Evolutionary conservation across 2,888 invertebrate genomes (phyloP), one percentile per base, ranked within the genome.

Genomic region (Lathronympha strigana): DNA sequence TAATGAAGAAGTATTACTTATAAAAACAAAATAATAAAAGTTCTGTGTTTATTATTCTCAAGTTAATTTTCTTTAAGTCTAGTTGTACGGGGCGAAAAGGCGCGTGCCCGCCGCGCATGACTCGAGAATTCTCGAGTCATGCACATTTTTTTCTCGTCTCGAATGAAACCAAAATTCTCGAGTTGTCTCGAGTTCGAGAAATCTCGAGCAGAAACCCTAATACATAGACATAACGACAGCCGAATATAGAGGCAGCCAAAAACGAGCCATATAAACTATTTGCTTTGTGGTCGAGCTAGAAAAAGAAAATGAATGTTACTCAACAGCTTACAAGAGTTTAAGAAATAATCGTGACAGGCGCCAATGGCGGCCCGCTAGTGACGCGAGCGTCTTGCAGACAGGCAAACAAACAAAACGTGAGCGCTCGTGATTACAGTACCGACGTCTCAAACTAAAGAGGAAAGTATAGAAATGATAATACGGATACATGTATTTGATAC

Each of bases 211-310:
- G n/a, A n/a, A n/a, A n/a, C n/a, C n/a, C n/a, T n/a, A n/a, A n/a
- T n/a, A n/a, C n/a, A 91, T 88, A 90, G 90, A 91, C 87, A 90
- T 81, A 89, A 90, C 79, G 87, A 91, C 90, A 91, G 89, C 89
- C 90, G 90, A 79, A 90, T 81, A 90, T 86, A 89, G 87, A 90
- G 88, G 86, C 90, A 89, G 89, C 90, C 90, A 89, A 90, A 87
- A 86, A 91, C 90, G 90, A 91, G 91, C 91, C 90, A 90, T 87
- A 87, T 87, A 83, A 88, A 90, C 87, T 88, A 84, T 90, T 90
- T 90, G 91, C 87, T 83, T 87, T 90, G 91, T 83, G 87, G 86
- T 85, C 84, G 90, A 78, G 91, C 91, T 91, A 91, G 89, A 92
- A 90, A 82, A 83, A 88, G 83, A 88, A 89, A 87, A 74, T 87